These are phyloP conservation scores for Tigriopus japonicus DNA, from an alignment of 1,140 invertebrate genomes.

Conservation along the genomic window DNA sequence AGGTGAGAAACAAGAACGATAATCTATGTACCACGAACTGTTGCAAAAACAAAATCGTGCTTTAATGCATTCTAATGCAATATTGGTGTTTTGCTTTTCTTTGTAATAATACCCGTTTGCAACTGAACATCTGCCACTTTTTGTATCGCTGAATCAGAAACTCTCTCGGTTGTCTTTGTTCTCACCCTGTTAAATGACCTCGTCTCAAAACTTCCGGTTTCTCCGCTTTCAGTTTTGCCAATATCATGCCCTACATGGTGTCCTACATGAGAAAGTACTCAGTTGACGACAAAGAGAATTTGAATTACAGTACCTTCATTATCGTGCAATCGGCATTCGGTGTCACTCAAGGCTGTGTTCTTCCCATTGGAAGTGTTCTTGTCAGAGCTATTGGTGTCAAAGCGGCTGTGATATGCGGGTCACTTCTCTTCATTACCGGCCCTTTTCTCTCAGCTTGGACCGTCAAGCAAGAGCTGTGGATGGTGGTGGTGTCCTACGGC, in stretches of 20 bases:
- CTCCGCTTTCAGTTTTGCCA: conserved; percentile 1
- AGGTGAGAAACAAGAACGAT: no score
- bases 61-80: no score
- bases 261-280: conserved; percentile 11
- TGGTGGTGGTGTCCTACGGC: conserved; percentile 3
- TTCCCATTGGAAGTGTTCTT: background rate
- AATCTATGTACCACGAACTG: no score
- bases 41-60: no score
- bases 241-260: conserved; percentile 13
- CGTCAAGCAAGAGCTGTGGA: conserved; percentile 5
- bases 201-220: no score
- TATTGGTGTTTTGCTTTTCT: no score
- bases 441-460: background rate
- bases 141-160: no score
- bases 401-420: background rate
- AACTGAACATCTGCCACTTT: no score
- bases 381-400: background rate
- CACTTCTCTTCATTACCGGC: background rate
- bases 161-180: no score
- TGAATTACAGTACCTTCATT: conserved; percentile 7
- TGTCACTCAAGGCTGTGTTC: conserved; percentile 2
- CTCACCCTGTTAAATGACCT: no score
- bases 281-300: background rate
- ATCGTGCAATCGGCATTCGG: conserved; percentile 8
- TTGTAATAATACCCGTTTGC: no score